phyloP scores from a whole-genome alignment of 2,888 invertebrate species.

The Hetaerina titia region DNA sequence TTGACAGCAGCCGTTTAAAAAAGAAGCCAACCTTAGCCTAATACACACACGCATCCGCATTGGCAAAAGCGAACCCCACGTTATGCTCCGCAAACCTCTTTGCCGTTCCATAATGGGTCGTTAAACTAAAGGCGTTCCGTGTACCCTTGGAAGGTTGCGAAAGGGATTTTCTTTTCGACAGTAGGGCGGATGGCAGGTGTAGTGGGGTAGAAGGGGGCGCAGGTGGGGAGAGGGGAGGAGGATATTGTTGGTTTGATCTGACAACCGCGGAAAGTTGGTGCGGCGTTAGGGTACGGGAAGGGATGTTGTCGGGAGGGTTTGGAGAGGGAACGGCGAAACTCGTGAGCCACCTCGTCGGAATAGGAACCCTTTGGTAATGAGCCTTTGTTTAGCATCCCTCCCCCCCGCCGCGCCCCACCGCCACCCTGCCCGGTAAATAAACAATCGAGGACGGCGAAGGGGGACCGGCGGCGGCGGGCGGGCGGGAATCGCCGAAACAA shows the following conservation, averaged over 20 bases:
- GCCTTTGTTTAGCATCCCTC: not conserved
- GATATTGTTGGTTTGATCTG: not conserved
- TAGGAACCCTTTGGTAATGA: conserved; percentile 21
- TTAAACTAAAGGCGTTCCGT: not conserved
- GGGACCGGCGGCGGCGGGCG: not conserved
- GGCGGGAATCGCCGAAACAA: not conserved
- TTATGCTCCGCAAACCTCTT: not conserved
- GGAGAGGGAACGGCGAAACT: not conserved
- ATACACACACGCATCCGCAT: not conserved
- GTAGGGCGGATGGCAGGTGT: not conserved
- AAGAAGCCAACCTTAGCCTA: not conserved
- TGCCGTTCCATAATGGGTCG: not conserved
- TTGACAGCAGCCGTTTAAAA: no score
- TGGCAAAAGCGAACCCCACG: not conserved
- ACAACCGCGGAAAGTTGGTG: not conserved
- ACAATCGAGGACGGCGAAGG: not conserved
- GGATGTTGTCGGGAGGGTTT: not conserved
- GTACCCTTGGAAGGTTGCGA: conserved; percentile 28
- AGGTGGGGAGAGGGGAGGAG: not conserved
- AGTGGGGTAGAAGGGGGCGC: not conserved
- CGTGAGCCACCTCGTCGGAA: not conserved
- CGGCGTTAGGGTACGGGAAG: not conserved
- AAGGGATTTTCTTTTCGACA: not conserved
- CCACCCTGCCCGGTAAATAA: not conserved
- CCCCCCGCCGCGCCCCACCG: not conserved